Base-by-base conservation (phyloP, 2,888 invertebrate genomes). In the Lucinisca nassula region DNA sequence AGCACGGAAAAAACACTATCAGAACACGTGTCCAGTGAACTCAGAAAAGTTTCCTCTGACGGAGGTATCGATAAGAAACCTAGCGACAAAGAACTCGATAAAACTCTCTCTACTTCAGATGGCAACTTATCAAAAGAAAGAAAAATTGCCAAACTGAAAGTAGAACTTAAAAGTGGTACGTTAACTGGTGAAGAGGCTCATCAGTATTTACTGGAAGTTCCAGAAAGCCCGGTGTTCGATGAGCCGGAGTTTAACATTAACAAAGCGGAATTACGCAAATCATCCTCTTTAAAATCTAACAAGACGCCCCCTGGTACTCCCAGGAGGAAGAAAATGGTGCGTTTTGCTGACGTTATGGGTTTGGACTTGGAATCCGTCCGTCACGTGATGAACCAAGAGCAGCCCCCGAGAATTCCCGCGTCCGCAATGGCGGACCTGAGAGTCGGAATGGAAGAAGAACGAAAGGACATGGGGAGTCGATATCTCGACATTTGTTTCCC, bases 281-380 rank as follows among this genome's bases (percentile, higher is more conserved):
- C 94, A 0, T 92, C 94, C 0, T 95, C 95, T 8, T 83, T 95
- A 17, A 99, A 98, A 97, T 98, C 98, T 0, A 98, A 98, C 0
- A 99, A 99, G 96, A 99, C 99, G 0, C 99, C 99, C 1, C 98
- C 99, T 0, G 98, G 98, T 0, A 98, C 98, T 0, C 98, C 98
- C 0, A 96, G 97, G 0, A 97, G 98, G 24, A 99, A 99, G 96
- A 99, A 99, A 96, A 98, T 98, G 70, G 99, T 99, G 12, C 97
- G 99, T 21, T 99, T 99, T 95, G 99, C 99, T 0, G 99, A 99
- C 95, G 98, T 98, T 0, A 96, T 99, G 61, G 99, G 99, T 0
- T 97, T 99, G 49, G 99, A 99, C 96, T 97, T 99, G 92, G 98
- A 98, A 10, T 98, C 98, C 94, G 98, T 99, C 0, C 91, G 96